Evolutionary conservation across 2,888 invertebrate genomes (phyloP).

Genomic region (Reticulitermes lucifugus): DNA sequence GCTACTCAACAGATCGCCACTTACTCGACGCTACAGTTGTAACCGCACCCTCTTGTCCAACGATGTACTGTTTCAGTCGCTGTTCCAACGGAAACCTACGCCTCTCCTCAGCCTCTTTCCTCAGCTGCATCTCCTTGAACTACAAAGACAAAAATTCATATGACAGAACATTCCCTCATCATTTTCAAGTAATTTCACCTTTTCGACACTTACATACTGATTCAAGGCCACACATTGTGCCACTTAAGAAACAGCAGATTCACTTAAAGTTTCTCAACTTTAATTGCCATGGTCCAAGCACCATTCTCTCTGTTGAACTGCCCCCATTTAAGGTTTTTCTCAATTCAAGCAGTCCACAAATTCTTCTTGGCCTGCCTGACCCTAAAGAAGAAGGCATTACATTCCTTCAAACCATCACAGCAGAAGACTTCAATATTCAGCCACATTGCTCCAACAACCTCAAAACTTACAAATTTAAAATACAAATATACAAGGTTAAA

Average conservation of each 20-base stretch:
- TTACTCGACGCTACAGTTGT: constrained; percentile 79
- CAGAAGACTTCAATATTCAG: no score
- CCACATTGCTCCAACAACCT: no score
- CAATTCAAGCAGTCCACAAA: background rate
- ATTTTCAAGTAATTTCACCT: background rate
- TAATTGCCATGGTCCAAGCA: background rate
- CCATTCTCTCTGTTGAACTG: background rate
- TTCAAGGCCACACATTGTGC: background rate
- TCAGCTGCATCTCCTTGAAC: constrained; percentile 68
- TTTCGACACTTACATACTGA: background rate
- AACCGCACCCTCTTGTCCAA: constrained; percentile 88
- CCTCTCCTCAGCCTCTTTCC: constrained; percentile 81
- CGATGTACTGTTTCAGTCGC: constrained; percentile 82
- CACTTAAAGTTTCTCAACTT: background rate
- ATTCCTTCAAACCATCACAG: no score
- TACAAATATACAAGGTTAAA: no score
- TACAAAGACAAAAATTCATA: constrained; percentile 53
- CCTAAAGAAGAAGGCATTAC: no score
- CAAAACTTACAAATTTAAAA: no score
- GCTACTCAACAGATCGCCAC: constrained; percentile 46
- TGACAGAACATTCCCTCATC: background rate
- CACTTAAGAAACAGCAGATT: background rate
- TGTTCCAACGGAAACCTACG: constrained; percentile 86
- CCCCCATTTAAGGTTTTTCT: background rate
- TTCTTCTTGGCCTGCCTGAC: no score